Conservation (phyloP, 2,888 invertebrate genomes). For the Pilophorus perplexus region DNA sequence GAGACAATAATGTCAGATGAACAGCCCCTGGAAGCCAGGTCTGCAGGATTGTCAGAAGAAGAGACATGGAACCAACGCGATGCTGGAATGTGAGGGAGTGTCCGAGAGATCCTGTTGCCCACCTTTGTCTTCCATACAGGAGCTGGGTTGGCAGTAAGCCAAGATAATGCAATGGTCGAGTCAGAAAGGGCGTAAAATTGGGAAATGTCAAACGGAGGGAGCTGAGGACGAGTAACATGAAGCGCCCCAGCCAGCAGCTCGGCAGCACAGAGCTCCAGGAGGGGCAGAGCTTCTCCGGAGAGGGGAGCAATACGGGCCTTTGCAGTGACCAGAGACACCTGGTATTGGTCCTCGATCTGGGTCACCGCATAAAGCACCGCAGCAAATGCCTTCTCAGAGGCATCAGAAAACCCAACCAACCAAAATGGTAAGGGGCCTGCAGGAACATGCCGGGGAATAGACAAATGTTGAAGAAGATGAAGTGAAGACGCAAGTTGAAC, state of each 20-base stretch:
- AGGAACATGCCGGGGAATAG: background rate
- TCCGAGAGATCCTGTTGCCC: background rate
- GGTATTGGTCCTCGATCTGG: background rate
- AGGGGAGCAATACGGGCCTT: background rate
- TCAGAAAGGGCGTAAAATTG: no score
- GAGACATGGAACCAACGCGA: background rate
- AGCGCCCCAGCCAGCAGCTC: background rate
- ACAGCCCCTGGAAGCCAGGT: background rate
- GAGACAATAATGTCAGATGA: background rate
- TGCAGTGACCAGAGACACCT: no score
- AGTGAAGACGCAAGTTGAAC: background rate
- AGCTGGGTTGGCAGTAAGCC: conserved; percentile 8
- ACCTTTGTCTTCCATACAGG: conserved; percentile 3
- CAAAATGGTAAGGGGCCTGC: no score
- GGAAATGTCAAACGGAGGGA: background rate
- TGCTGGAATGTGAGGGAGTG: background rate
- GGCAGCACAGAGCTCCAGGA: no score
- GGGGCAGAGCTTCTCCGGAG: background rate
- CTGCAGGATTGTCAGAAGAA: background rate
- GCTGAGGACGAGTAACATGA: background rate
- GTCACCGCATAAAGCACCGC: no score
- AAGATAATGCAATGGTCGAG: background rate
- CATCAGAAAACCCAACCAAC: no score
- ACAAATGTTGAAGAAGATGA: background rate
- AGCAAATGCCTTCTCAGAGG: no score